Conservation (phyloP, 2,888 invertebrate species). For the Pyrrhia umbra region DNA sequence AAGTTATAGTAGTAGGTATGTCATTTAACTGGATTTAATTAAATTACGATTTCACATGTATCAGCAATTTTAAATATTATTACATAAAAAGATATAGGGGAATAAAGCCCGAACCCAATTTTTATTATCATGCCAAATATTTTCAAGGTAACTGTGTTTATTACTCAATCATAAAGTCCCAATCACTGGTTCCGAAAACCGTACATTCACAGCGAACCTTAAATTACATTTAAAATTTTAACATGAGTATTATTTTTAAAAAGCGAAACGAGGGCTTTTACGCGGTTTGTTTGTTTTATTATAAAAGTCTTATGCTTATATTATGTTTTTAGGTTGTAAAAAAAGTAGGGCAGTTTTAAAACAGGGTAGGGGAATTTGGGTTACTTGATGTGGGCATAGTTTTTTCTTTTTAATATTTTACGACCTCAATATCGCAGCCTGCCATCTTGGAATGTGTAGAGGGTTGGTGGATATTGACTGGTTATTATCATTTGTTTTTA, state of each 20-base stretch:
- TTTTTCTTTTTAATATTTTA: conserved; percentile 46
- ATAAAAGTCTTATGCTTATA: conserved; percentile 30
- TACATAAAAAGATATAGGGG: not conserved
- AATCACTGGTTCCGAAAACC: conserved; percentile 30
- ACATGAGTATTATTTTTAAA: conserved; percentile 25
- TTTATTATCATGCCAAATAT: not conserved
- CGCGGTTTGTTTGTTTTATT: conserved; percentile 30
- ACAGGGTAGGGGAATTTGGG: conserved; percentile 9
- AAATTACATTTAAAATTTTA: conserved; percentile 31
- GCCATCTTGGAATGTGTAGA: conserved; percentile 35
- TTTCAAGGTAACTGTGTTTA: conserved; percentile 9
- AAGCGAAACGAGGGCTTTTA: conserved; percentile 27
- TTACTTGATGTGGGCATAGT: conserved; percentile 25
- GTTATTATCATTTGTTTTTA: not conserved
- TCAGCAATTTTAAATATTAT: not conserved
- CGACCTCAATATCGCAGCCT: conserved; percentile 18
- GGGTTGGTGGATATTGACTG: not conserved
- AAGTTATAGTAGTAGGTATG: not conserved
- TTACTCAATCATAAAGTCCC: conserved; percentile 24
- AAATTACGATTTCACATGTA: not conserved
- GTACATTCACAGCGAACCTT: conserved; percentile 10
- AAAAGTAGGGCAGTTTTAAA: conserved; percentile 24
- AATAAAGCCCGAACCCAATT: not conserved
- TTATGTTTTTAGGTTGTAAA: conserved; percentile 29
- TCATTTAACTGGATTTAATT: not conserved